Percentiles rank a stretch among this genome's conserved stretches.
Evolutionary conservation across 2,888 invertebrate species (phyloP).

Genomic region (Tetropium fuscum): DNA sequence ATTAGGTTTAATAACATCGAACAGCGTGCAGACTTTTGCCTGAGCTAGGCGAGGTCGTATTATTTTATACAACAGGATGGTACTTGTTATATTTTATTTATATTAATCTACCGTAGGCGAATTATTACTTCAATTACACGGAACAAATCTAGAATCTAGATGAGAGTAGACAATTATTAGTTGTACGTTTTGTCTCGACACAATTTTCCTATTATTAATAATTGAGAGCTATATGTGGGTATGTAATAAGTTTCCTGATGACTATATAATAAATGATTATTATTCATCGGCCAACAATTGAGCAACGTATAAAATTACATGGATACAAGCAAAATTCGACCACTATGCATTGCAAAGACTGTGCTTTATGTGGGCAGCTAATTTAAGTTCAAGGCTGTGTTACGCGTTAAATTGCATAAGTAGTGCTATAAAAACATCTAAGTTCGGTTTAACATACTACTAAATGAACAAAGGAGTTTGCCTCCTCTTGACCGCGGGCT

Average conservation of each 20-base stretch:
- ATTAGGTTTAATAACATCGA: constrained; percentile 50
- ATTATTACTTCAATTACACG: constrained; percentile 64
- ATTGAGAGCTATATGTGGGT: constrained; percentile 36
- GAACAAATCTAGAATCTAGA: constrained; percentile 51
- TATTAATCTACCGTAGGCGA: constrained; percentile 66
- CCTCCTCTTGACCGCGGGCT: constrained; percentile 9
- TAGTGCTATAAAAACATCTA: constrained; percentile 21
- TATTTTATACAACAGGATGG: constrained; percentile 62
- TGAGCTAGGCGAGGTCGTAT: constrained; percentile 58
- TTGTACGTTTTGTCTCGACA: constrained; percentile 28
- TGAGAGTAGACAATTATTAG: constrained; percentile 17
- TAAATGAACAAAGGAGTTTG: constrained; percentile 5
- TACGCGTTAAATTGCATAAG: constrained; percentile 22
- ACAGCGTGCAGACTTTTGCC: constrained; percentile 42
- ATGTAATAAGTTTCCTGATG: constrained; percentile 36
- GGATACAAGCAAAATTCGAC: constrained; percentile 11
- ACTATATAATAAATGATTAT: constrained; percentile 32
- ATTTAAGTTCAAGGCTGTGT: constrained; percentile 28
- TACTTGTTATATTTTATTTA: constrained; percentile 65
- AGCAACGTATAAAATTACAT: constrained; percentile 2
- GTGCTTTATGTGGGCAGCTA: constrained; percentile 26
- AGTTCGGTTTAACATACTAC: constrained; percentile 12
- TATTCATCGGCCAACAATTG: not conserved
- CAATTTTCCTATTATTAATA: constrained; percentile 42
- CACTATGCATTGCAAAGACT: constrained; percentile 14